Conservation (phyloP, 2,113 vertebrate species). For the Stigmatopora argus region DNA sequence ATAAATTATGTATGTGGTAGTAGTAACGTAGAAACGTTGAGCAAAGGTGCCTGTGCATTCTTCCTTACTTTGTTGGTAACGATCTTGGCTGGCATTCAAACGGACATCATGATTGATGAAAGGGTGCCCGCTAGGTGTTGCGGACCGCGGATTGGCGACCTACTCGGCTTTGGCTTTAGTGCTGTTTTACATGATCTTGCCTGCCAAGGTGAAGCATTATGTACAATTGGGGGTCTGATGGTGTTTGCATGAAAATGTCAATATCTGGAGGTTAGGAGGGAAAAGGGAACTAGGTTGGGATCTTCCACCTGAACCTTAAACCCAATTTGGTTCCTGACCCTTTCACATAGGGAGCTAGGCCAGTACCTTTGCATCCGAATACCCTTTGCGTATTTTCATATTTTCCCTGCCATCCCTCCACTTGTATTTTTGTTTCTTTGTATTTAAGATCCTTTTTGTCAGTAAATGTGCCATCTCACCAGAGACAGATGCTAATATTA, state of each 20-base stretch:
- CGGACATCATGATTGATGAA: slow-evolving; percentile 63
- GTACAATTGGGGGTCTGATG: slow-evolving; percentile 35
- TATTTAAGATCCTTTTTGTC: slow-evolving; percentile 4
- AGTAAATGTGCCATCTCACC: slow-evolving; percentile 4
- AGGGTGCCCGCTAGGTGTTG: slow-evolving; percentile 41
- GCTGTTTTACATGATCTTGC: slow-evolving; percentile 66
- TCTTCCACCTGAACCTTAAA: not conserved
- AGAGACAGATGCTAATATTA: slow-evolving; percentile 9
- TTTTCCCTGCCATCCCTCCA: not conserved
- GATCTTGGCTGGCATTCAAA: slow-evolving; percentile 55
- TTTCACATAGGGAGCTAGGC: not conserved
- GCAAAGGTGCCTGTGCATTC: slow-evolving; percentile 22
- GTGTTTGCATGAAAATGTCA: slow-evolving; percentile 51
- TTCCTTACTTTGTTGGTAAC: slow-evolving; percentile 40
- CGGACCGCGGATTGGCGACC: slow-evolving; percentile 47
- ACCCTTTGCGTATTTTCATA: not conserved
- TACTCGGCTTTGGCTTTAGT: slow-evolving; percentile 59
- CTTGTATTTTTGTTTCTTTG: not conserved
- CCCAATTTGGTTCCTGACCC: not conserved
- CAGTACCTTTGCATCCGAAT: not conserved
- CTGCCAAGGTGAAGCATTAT: slow-evolving; percentile 60
- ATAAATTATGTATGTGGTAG: slow-evolving; percentile 57
- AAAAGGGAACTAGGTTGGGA: not conserved
- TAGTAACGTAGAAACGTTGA: slow-evolving; percentile 4
- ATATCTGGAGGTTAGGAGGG: slow-evolving; percentile 12